Base-by-base conservation (phyloP, 2,113 vertebrate species). In the Eupsittula cactorum region DNA sequence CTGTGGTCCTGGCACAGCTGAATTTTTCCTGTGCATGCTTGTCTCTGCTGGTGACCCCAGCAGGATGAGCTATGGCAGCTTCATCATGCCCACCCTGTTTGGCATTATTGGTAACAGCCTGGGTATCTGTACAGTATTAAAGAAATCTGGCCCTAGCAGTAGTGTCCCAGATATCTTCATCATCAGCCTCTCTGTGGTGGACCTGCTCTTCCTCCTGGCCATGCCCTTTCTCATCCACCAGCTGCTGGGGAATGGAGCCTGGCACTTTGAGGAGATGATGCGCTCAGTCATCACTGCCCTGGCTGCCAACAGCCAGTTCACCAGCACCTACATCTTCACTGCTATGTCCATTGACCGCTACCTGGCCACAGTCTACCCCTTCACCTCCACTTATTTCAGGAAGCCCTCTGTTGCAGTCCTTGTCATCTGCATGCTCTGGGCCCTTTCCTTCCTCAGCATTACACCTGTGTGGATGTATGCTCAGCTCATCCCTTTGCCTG, bases 71-170 rank as follows among this genome's bases (percentile, higher is more conserved):
- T 98, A 98, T 44, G 86, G 93, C 77, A 97, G 82, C 37, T 94
- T 97, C 52, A 94, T 98, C 92, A 97, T 97, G 97, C 97, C 98
- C 39, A 96, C 96, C 78, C 93, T 98, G 50, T 98, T 97, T 41
- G 97, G 97, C 13, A 83, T 97, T 29, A 44, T 89, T 7, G 97
- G 97, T 25, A 98, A 98, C 95, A 96, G 86, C 46, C 92, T 98
- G 6, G 97, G 97, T 35, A 96, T 98, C 92, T 98, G 96, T 88
- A 97, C 93, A 28, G 96, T 98, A 47, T 93, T 98, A 57, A 98
- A 98, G 81, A 98, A 98, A 91, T 97, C 95, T 71, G 91, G 96
- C 62, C 95, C 94, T 35, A 94, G 82, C 19, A 97, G 95, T 49
- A 97, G 96, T 0, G 96, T 97, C 15, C 97, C 98, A 5, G 96